Evolutionary conservation across 2,888 invertebrate species (phyloP).

Genomic region (Antheraea assamensis): DNA sequence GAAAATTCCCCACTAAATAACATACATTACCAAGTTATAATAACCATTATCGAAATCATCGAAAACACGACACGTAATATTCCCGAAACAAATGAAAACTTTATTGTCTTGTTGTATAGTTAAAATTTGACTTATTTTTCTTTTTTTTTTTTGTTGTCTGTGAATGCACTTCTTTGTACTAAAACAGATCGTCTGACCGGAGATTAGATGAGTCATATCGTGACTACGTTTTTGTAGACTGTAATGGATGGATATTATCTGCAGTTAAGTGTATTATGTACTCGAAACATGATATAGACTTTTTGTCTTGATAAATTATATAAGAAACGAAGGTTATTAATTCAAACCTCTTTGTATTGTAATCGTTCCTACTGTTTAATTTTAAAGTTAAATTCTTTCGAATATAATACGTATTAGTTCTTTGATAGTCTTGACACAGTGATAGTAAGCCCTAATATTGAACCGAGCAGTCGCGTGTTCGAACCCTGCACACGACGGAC

Average conservation of each 20-base stretch:
- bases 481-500: no score
- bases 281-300: conserved; percentile 14
- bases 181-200: conserved; percentile 32
- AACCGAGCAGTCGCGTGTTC: no score
- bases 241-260: conserved; percentile 21
- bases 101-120: neutral
- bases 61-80: neutral
- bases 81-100: neutral
- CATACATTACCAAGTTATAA: neutral
- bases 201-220: conserved; percentile 62
- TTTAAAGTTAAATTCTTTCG: neutral
- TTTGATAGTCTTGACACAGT: no score
- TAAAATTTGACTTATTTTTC: neutral
- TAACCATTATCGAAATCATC: neutral
- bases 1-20: neutral
- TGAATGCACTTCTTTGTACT: conserved; percentile 48
- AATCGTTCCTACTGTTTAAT: neutral
- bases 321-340: neutral
- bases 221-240: conserved; percentile 30
- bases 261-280: conserved; percentile 12
- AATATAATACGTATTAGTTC: neutral
- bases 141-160: conserved; percentile 5
- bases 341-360: neutral
- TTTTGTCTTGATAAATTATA: conserved; percentile 17
- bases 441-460: no score